A percentile compares a stretch with the other conserved stretches of the same genome.
phyloP scores from a whole-genome alignment of 2,797 vertebrate species.

The Aldrovandia affinis region DNA sequence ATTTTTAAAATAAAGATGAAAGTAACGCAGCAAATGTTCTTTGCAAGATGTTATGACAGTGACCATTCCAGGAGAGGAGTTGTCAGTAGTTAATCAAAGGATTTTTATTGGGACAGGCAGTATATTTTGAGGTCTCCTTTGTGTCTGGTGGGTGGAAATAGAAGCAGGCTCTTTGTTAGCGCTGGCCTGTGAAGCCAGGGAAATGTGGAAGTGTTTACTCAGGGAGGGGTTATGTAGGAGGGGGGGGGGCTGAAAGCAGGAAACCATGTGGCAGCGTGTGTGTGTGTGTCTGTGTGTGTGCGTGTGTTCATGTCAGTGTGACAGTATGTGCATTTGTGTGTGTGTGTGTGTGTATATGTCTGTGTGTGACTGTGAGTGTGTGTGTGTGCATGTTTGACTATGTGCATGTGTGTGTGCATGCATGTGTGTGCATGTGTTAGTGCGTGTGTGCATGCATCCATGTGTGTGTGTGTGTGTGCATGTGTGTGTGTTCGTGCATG shows the following conservation, averaged over 20 bases:
- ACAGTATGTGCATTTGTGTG: neutral
- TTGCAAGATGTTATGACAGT: neutral
- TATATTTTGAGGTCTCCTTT: conserved; percentile 12
- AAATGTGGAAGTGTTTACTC: conserved; percentile 33
- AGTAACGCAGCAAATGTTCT: neutral
- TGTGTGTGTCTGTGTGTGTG: conserved; percentile 45
- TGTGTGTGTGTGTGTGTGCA: conserved; percentile 9
- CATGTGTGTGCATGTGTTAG: neutral
- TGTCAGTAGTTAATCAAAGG: neutral
- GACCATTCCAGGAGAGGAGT: neutral
- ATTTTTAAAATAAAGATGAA: neutral
- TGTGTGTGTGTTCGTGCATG: neutral
- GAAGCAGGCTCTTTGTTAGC: conserved; percentile 18
- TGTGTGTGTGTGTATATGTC: neutral
- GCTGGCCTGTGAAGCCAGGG: conserved; percentile 20
- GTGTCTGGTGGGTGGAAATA: conserved; percentile 27
- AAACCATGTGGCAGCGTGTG: conserved; percentile 59
- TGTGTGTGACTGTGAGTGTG: neutral
- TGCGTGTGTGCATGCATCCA: neutral
- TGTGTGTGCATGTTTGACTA: neutral
- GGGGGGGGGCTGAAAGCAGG: conserved; percentile 60
- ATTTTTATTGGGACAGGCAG: neutral
- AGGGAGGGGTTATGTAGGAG: conserved; percentile 33
- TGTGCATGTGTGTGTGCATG: conserved; percentile 21
- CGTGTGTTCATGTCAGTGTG: neutral